Evolutionary conservation across 2,113 vertebrate genomes (phyloP), one percentile per base, ranked within the genome.

Genomic region (Ranitomeya imitator): DNA sequence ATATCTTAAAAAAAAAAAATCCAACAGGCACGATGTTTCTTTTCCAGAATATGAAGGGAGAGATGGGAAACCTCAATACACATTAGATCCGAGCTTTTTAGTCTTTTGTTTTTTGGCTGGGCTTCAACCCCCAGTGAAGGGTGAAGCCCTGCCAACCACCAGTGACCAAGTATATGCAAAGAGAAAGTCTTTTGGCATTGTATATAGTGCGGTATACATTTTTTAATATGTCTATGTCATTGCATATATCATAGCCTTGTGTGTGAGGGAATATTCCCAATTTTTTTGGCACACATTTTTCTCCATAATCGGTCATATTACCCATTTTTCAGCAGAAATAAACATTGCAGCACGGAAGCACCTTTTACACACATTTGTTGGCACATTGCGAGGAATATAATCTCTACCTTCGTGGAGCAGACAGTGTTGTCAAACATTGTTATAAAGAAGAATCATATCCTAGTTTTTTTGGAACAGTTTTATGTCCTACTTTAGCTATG

Each of bases 401-500:
- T 18, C 16, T 19, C 6, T 26, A 83, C 19, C 80, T n/a, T 13
- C 14, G 18, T 51, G 59, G 37, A 67, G 45, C 54, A 52, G 51
- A 67, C 61, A 52, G 81, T 54, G 4, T 26, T 52, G 37, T 67
- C 19, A 63, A n/a, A 80, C 23, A 59, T 55, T 60, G 79, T 54
- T 67, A 51, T 67, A 51, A 67, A n/a, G 61, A 73, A 26, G 83
- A 85, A 26, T 55, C 71, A 57, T 85, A 71, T 10, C 83, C 73
- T 85, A 73, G 83, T 73, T 85, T 76, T 8, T 77, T n/a, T 52
- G 59, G 59, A 19, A 91, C 89, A 91, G 67, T 11, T 88, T 77
- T 79, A 83, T 65, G 81, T 23, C 51, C 45, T 67, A 55, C 63
- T 85, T 45, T 85, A 85, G 63, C 83, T 57, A n/a, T 85, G 83